Evolutionary conservation across 2,797 vertebrate genomes (phyloP), one percentile per base, ranked within the genome.

Genomic region (Rhinogobio ventralis): DNA sequence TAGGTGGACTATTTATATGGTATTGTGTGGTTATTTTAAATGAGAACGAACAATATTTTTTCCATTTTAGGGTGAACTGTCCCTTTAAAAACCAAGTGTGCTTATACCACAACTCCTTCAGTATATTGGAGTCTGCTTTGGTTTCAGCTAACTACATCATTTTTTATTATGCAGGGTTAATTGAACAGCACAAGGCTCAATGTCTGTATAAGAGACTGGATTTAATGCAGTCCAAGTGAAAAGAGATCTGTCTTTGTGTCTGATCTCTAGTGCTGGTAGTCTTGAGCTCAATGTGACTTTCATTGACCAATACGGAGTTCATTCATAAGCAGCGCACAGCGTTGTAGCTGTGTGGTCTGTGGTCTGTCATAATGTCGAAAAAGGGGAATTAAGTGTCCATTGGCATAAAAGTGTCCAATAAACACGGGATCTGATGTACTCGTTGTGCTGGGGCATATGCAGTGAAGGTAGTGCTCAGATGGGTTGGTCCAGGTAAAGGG

Each of bases 161-260:
- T 39, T 46, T 66, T n/a, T n/a, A n/a, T 51, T 64, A 49, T 51
- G 30, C 28, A n/a, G 57, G 28, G 57, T 67, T 67, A 76, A 55
- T 46, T 74, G 15, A 49, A 75, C 14, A 28, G 76, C 17, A 42
- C 20, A 76, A 57, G 13, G 39, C 69, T 49, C 25, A 4, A 7
- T 67, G 62, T 66, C 46, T 68, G 13, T n/a, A 15, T 8, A 68
- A 55, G 23, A 55, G 64, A 84, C 33, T 69, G 64, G 49, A 69
- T 69, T 77, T 68, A 83, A 57, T 77, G 74, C 82, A 57, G 73
- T 57, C 11, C 11, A 45, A 77, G 62, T 77, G 36, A 77, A 84
- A 69, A 57, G n/a, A 57, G 23, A 69, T 77, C 64, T n/a, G 69
- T 64, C 42, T 83, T 66, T 51, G 73, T 75, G 81, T 66, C 71